phyloP scores from a whole-genome alignment of 2,113 vertebrate species.

The Taurulus bubalis region DNA sequence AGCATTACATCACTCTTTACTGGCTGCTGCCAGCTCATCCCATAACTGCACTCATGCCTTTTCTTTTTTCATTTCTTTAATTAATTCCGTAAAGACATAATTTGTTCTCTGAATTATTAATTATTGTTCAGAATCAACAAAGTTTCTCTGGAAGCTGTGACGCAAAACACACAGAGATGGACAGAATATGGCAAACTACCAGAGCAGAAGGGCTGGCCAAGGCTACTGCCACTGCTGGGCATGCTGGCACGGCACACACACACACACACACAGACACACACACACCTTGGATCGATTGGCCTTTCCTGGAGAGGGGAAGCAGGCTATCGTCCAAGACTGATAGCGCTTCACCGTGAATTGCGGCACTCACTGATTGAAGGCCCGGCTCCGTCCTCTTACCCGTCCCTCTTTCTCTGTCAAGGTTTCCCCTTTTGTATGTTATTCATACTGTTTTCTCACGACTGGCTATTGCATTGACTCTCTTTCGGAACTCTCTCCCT shows the following conservation, averaged over 20 bases:
- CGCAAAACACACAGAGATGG: constrained; percentile 27
- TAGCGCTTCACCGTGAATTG: constrained; percentile 57
- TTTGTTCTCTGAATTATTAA: constrained; percentile 8
- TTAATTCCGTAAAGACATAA: not conserved
- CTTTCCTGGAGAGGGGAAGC: constrained; percentile 62
- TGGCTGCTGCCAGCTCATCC: not conserved
- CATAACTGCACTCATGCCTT: not conserved
- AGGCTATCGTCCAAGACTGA: constrained; percentile 60
- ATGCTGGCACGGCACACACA: constrained; percentile 41
- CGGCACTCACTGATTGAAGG: constrained; percentile 40
- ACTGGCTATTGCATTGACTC: constrained; percentile 23
- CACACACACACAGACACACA: constrained; percentile 24
- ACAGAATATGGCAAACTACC: constrained; percentile 31
- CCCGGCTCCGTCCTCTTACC: constrained; percentile 21
- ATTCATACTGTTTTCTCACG: constrained; percentile 36
- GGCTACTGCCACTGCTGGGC: constrained; percentile 39
- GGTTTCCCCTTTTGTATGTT: constrained; percentile 35
- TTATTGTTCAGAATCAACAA: constrained; percentile 1
- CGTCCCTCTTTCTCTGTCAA: constrained; percentile 26
- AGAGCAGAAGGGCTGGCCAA: constrained; percentile 22
- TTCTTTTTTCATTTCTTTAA: not conserved
- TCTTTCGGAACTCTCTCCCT: constrained; percentile 12
- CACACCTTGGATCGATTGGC: constrained; percentile 61
- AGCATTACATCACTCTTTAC: not conserved
- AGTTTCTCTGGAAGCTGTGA: constrained; percentile 1